These are phyloP conservation scores for Coracias cyanogaster DNA, from an alignment of 2,797 vertebrate species.

Conservation along the genomic window DNA sequence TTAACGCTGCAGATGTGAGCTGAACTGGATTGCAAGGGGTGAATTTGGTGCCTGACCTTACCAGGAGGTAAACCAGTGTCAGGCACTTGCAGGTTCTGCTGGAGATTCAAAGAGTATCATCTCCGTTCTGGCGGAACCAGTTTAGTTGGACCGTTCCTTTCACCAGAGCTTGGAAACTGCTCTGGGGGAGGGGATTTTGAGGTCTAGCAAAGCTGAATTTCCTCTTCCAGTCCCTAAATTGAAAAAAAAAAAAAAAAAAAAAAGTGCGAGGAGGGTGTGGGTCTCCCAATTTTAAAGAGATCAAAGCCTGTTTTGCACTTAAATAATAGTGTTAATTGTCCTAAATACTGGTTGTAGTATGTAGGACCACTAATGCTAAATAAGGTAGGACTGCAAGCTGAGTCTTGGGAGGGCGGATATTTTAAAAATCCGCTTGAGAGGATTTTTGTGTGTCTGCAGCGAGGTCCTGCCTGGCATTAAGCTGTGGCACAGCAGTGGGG, in stretches of 20 bases:
- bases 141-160: not conserved
- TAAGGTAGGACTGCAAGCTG: not conserved
- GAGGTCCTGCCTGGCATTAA: not conserved
- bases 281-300: not conserved
- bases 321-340: not conserved
- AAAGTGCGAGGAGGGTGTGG: not conserved
- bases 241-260: not conserved
- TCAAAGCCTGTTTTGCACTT: not conserved
- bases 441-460: not conserved
- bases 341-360: not conserved
- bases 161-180: not conserved
- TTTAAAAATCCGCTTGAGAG: not conserved
- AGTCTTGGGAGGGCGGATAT: not conserved
- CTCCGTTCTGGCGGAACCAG: not conserved
- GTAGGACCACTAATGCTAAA: not conserved
- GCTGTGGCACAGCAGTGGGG: rapidly evolving
- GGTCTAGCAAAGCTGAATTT: not conserved
- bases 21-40: not conserved
- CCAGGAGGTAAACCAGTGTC: not conserved
- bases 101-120: not conserved
- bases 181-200: not conserved
- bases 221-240: not conserved
- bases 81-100: not conserved
- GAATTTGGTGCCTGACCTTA: not conserved
- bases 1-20: not conserved